These are phyloP conservation scores for Zaprionus ghesquierei DNA, from an alignment of 1,140 invertebrate species.

Conservation along the genomic window DNA sequence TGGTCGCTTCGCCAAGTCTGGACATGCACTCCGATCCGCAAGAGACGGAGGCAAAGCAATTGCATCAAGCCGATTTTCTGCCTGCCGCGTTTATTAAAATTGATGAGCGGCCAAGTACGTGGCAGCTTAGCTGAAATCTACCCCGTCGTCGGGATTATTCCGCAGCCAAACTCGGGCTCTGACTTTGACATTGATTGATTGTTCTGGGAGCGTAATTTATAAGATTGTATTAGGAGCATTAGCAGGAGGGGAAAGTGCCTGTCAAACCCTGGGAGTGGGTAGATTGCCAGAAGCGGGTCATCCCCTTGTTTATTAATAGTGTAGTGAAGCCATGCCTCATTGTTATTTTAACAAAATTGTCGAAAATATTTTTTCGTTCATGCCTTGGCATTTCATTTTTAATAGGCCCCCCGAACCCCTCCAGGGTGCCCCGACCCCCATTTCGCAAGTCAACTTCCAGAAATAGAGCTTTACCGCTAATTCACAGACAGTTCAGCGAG, in stretches of 20 bases:
- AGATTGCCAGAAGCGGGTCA: neutral
- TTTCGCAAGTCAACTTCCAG: neutral
- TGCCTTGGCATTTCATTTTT: slow-evolving; percentile 70
- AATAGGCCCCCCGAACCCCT: no score
- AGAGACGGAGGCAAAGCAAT: neutral
- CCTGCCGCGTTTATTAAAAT: slow-evolving; percentile 64
- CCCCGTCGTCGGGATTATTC: slow-evolving; percentile 40
- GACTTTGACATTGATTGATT: slow-evolving; percentile 79
- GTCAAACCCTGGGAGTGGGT: neutral
- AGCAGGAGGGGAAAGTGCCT: neutral
- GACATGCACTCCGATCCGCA: slow-evolving; percentile 3
- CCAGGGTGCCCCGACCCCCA: no score
- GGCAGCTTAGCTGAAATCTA: slow-evolving; percentile 75
- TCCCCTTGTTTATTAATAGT: slow-evolving; percentile 68
- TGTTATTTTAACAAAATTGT: slow-evolving; percentile 71
- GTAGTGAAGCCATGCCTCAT: slow-evolving; percentile 39
- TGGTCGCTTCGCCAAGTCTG: slow-evolving; percentile 31
- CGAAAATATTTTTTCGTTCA: slow-evolving; percentile 61
- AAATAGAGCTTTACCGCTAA: slow-evolving; percentile 8
- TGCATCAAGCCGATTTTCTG: neutral
- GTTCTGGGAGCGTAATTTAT: slow-evolving; percentile 73
- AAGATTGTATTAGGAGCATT: slow-evolving; percentile 70
- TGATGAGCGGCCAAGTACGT: slow-evolving; percentile 78
- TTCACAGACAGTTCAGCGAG: slow-evolving; percentile 14
- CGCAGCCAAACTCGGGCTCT: slow-evolving; percentile 31